Percentiles rank a stretch among this genome's conserved stretches.
phyloP scores from a whole-genome alignment of 2,888 invertebrate genomes.

The Protodeltote pygarga region DNA sequence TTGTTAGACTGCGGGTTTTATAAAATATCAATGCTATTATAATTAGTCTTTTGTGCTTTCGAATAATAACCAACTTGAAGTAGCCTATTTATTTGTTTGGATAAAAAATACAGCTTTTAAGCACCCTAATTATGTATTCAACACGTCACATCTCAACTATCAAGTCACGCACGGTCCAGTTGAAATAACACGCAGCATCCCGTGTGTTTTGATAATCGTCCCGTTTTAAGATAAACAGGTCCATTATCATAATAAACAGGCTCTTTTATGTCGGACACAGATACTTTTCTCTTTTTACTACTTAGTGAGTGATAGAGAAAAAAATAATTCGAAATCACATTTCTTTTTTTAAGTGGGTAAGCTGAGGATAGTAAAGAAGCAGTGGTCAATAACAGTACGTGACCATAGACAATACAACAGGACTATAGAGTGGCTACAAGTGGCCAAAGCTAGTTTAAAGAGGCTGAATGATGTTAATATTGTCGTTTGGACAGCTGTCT shows the following conservation, averaged over 20 bases:
- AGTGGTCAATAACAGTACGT: slow-evolving; percentile 70
- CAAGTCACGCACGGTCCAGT: slow-evolving; percentile 77
- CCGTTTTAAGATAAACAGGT: slow-evolving; percentile 62
- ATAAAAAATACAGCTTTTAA: slow-evolving; percentile 41
- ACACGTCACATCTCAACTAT: slow-evolving; percentile 47
- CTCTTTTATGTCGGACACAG: slow-evolving; percentile 37
- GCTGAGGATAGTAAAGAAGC: slow-evolving; percentile 15
- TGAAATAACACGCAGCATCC: slow-evolving; percentile 84
- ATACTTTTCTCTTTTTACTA: slow-evolving; percentile 33
- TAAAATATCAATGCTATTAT: no score
- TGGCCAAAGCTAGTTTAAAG: slow-evolving; percentile 40
- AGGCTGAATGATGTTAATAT: slow-evolving; percentile 58
- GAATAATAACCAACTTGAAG: slow-evolving; percentile 7
- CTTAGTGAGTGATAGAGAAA: slow-evolving; percentile 26
- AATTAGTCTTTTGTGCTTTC: slow-evolving; percentile 4
- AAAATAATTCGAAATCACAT: slow-evolving; percentile 19
- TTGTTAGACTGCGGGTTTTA: slow-evolving; percentile 1
- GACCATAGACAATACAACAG: slow-evolving; percentile 76
- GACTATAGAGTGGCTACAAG: slow-evolving; percentile 40
- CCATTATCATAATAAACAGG: slow-evolving; percentile 48
- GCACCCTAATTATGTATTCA: slow-evolving; percentile 71
- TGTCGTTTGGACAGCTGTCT: slow-evolving; percentile 68
- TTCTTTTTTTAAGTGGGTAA: slow-evolving; percentile 24
- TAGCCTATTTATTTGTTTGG: slow-evolving; percentile 30
- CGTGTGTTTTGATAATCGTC: slow-evolving; percentile 64